Evolutionary conservation across 1,140 invertebrate species (phyloP), one percentile per base, ranked within the genome.

Genomic region (Amphibalanus amphitrite): DNA sequence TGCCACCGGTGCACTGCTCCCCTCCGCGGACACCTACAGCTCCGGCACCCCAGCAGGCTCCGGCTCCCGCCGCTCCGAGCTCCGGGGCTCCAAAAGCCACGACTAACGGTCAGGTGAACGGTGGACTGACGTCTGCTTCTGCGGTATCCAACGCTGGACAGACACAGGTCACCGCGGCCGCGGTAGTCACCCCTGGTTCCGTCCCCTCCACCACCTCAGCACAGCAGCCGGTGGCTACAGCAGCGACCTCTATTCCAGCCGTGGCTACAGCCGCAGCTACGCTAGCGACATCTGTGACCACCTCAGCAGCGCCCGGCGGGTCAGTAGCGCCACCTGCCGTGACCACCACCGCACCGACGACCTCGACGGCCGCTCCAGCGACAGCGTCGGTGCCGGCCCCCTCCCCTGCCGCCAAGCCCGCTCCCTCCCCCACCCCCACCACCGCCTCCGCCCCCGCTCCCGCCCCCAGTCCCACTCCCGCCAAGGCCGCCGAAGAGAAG

Each of bases 301-400:
- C 47, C 6, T 8, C 6, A 23, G 47, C 47, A 1, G 23, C 47
- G 6, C 47, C 47, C 1, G 47, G 10, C 13, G 17, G 10, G 10
- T 8, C 47, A 59, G 47, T 23, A 20, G 47, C 47, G 10, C 47
- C 47, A 20, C 81, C 74, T 3, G 79, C 81, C 70, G 59, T 71
- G 23, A 28, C 73, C 47, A 28, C 40, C 4, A 17, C 38, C 15
- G 30, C 73, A n/a, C 33, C 73, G 17, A 77, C 83, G 26, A 85
- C 83, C 69, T 33, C 74, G 17, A 29, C 69, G 20, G 82, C 84
- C 64, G 84, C 73, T 33, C 72, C 75, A 28, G 72, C 76, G 28
- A 69, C 72, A 0, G 65, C 75, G 28, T 40, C 74, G 70, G 71
- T 77, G 73, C 73, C 79, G 71, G 69, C 76, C 72, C 65, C 76